Conservation (phyloP, 2,113 vertebrate genomes). For the Pterocles gutturalis region DNA sequence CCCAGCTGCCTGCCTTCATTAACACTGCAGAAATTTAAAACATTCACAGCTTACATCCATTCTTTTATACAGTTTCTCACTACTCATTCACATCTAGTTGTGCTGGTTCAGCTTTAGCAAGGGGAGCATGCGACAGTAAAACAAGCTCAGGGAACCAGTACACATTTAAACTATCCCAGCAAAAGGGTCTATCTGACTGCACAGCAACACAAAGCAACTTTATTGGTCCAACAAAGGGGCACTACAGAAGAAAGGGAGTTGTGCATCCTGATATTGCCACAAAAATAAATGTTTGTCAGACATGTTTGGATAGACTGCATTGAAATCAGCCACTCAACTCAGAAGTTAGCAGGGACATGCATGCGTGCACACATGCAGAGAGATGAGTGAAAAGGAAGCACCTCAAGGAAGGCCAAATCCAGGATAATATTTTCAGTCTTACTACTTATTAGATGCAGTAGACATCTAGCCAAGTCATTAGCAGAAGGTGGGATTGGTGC, state of each 20-base stretch:
- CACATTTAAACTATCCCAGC: not conserved
- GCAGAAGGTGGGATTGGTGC: not conserved
- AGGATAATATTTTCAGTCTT: not conserved
- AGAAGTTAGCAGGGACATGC: not conserved
- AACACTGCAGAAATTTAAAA: not conserved
- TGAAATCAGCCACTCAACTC: rapidly evolving
- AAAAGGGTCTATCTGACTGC: not conserved
- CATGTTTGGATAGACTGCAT: not conserved
- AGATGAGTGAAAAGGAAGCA: not conserved
- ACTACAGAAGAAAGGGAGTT: not conserved
- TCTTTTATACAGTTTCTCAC: not conserved
- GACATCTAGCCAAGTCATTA: not conserved
- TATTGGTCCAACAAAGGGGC: not conserved
- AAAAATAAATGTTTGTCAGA: not conserved
- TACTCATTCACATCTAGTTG: not conserved
- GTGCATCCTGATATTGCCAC: not conserved
- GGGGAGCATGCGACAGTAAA: not conserved
- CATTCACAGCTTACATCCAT: not conserved
- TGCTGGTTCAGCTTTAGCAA: not conserved
- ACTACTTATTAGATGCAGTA: not conserved
- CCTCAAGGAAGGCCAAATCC: not conserved
- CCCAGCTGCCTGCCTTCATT: not conserved
- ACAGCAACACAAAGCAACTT: not conserved
- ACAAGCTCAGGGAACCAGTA: not conserved
- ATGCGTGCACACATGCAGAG: rapidly evolving